Percentiles rank a stretch among this genome's conserved stretches.
phyloP scores from a whole-genome alignment of 2,113 vertebrate genomes.

The Beaufortia kweichowensis region DNA sequence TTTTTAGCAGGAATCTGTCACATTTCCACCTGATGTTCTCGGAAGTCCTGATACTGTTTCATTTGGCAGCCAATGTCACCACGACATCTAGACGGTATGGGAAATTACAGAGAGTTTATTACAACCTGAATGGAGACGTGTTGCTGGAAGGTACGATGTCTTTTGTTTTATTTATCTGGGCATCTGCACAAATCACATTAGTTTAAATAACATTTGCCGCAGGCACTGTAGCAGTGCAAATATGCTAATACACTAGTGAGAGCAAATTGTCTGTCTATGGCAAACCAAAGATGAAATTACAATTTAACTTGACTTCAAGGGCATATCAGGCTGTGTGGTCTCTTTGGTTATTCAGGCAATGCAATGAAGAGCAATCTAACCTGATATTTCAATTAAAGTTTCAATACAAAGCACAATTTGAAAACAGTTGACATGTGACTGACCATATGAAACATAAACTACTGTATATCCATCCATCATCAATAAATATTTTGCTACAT shows the following conservation, averaged over 20 bases:
- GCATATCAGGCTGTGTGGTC: constrained; percentile 18
- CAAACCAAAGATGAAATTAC: constrained; percentile 36
- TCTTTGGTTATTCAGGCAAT: constrained; percentile 33
- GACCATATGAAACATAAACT: constrained; percentile 1
- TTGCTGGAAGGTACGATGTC: constrained; percentile 44
- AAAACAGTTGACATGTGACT: background rate
- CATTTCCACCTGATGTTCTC: constrained; percentile 4
- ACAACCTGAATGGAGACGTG: constrained; percentile 47
- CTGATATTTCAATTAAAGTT: constrained; percentile 46
- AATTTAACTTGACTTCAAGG: constrained; percentile 47
- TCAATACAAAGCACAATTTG: constrained; percentile 16
- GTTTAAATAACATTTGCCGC: constrained; percentile 53
- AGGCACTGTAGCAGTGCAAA: constrained; percentile 33
- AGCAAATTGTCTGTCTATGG: constrained; percentile 37
- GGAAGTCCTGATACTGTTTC: constrained; percentile 24
- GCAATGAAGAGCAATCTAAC: constrained; percentile 25
- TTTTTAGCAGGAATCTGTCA: constrained; percentile 7
- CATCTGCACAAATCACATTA: constrained; percentile 61
- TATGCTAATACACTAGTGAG: constrained; percentile 36
- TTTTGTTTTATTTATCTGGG: constrained; percentile 50
- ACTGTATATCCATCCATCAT: too few species aligned
- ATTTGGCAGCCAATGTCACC: constrained; percentile 29
- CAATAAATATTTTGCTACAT: too few species aligned
- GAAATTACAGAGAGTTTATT: constrained; percentile 48
- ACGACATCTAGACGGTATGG: background rate